These are phyloP conservation scores for Arvicanthis niloticus DNA, from an alignment of 2,113 vertebrate species.

Conservation along the genomic window DNA sequence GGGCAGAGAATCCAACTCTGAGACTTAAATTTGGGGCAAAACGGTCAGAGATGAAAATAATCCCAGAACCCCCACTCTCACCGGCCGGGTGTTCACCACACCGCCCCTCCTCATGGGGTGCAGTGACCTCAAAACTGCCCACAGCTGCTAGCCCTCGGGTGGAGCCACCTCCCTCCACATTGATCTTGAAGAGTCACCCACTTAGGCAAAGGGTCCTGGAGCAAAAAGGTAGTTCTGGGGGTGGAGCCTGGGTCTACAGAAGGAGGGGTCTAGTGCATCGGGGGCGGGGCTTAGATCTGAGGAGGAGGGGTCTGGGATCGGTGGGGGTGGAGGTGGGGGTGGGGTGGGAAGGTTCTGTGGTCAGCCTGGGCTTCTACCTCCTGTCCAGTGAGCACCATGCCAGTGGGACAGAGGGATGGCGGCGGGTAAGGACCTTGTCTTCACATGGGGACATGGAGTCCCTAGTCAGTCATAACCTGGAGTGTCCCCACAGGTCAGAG, in stretches of 20 bases:
- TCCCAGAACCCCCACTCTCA: background rate
- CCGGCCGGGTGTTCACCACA: background rate
- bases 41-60: background rate
- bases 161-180: background rate
- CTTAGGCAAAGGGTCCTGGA: too few species aligned
- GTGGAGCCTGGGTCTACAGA: background rate
- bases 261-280: background rate
- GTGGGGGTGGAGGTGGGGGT: too few species aligned
- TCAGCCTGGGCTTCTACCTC: background rate
- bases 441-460: background rate
- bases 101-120: background rate
- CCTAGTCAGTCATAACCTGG: background rate
- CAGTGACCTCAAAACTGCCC: background rate
- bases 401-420: background rate
- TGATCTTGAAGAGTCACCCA: background rate
- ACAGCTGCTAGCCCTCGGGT: background rate
- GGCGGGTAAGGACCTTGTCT: background rate
- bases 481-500: background rate
- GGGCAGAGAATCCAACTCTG: background rate
- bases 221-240: background rate
- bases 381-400: background rate
- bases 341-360: background rate
- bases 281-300: background rate
- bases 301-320: background rate
- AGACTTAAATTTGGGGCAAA: background rate